Evolutionary conservation across 2,888 invertebrate genomes (phyloP).

Genomic region (Tenthredo mesomela): DNA sequence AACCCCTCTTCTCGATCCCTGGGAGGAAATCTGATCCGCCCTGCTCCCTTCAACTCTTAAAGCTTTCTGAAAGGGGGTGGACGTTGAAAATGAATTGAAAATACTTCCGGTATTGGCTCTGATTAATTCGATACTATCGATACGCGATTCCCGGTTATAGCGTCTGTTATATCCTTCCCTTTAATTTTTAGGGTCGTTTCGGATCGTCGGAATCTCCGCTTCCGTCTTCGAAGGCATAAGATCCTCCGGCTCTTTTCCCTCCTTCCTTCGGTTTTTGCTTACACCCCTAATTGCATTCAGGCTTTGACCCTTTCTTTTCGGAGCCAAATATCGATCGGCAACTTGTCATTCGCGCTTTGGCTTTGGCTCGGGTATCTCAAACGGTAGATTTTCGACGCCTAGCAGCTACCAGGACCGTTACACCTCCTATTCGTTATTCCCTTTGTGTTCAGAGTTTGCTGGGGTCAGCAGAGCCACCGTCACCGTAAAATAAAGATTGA

Average conservation of each 20-base stretch:
- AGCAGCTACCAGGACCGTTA: constrained; percentile 13
- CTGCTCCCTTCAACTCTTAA: background rate
- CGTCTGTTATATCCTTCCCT: background rate
- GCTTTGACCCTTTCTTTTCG: background rate
- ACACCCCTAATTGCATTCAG: constrained; percentile 37
- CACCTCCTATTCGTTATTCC: constrained; percentile 48
- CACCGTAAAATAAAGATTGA: constrained; percentile 48
- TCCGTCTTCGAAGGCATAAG: background rate
- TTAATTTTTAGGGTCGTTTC: background rate
- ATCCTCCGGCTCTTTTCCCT: background rate
- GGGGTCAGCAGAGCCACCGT: constrained; percentile 44
- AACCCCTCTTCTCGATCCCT: background rate
- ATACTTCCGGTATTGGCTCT: constrained; percentile 9
- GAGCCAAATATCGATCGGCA: constrained; percentile 28
- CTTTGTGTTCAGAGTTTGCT: constrained; percentile 46
- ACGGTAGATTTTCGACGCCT: constrained; percentile 19
- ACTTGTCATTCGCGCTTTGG: constrained; percentile 1
- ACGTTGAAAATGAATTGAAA: background rate
- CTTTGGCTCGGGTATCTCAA: background rate
- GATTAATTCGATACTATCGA: constrained; percentile 21
- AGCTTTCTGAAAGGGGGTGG: background rate
- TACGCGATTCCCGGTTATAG: background rate
- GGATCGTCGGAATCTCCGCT: background rate
- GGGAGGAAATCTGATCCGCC: background rate
- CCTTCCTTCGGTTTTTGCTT: background rate